A percentile compares a stretch with the other conserved stretches of the same genome.
Evolutionary conservation across 2,888 invertebrate species (phyloP).

Genomic region (Nomada fabriciana): DNA sequence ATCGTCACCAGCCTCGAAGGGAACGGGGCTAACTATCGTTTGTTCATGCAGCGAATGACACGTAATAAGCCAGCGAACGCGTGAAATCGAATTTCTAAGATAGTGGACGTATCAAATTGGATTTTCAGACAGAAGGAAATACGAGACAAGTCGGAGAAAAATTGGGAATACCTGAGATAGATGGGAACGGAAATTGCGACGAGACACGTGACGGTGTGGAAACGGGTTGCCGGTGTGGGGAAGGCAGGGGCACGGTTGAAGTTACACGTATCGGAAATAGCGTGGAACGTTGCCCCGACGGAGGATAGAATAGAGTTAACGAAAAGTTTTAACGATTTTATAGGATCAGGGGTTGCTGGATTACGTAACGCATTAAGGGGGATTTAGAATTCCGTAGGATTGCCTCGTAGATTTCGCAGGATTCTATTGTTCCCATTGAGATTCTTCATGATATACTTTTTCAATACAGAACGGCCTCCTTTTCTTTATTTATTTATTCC

Average conservation of each 20-base stretch:
- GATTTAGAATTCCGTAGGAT: not conserved
- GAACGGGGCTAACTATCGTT: not conserved
- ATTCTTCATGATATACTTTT: no score
- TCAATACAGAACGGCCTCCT: no score
- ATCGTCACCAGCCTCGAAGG: not conserved
- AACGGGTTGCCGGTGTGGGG: not conserved
- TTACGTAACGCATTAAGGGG: not conserved
- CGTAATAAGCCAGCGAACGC: slow-evolving; percentile 41
- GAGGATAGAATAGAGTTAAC: slow-evolving; percentile 28
- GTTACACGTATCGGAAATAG: slow-evolving; percentile 56
- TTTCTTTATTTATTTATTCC: no score
- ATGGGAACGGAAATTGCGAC: slow-evolving; percentile 68
- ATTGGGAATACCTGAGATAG: slow-evolving; percentile 62
- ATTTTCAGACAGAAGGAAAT: slow-evolving; percentile 59
- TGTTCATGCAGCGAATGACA: slow-evolving; percentile 29
- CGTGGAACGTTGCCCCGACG: not conserved
- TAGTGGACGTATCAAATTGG: slow-evolving; percentile 63
- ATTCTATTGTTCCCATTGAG: no score
- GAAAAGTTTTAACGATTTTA: slow-evolving; percentile 30
- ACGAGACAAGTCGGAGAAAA: slow-evolving; percentile 54
- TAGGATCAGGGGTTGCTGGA: not conserved
- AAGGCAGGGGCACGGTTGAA: not conserved
- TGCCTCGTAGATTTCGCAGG: no score
- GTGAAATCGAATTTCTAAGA: slow-evolving; percentile 54
- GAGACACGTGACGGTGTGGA: slow-evolving; percentile 56